Conservation (phyloP, 2,113 vertebrate species). For the Heterochromis multidens region DNA sequence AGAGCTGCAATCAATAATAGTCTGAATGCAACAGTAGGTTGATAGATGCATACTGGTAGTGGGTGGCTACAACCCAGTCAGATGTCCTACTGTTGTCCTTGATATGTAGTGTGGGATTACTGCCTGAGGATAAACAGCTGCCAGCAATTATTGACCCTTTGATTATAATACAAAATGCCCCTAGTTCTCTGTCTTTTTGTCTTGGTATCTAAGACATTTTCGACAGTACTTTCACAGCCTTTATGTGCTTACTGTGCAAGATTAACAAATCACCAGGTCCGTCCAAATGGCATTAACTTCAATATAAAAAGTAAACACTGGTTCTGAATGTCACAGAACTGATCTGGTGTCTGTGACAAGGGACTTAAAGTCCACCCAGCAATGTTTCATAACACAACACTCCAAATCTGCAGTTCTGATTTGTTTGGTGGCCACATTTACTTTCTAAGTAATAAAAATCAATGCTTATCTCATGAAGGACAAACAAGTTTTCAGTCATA, state of each 20-base stretch:
- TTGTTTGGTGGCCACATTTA: not conserved
- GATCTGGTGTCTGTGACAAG: not conserved
- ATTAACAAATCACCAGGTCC: not conserved
- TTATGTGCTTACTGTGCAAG: not conserved
- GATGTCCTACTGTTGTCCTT: slow-evolving; percentile 40
- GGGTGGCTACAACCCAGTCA: not conserved
- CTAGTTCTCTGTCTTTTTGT: not conserved
- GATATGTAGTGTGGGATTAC: slow-evolving; percentile 31
- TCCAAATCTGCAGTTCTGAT: not conserved
- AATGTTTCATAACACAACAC: not conserved
- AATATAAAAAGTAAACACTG: not conserved
- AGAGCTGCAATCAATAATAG: not conserved
- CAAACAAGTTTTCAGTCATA: not conserved
- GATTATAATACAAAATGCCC: not conserved
- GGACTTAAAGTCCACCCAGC: not conserved
- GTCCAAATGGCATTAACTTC: not conserved
- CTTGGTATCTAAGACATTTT: not conserved
- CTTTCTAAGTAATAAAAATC: not conserved
- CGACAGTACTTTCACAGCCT: not conserved
- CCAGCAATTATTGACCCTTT: slow-evolving; percentile 20
- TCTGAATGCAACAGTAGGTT: not conserved
- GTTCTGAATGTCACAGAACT: not conserved
- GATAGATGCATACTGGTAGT: not conserved
- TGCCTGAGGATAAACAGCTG: slow-evolving; percentile 22
- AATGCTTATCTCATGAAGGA: not conserved